Base-by-base conservation (phyloP, 35 echinoderm and acorn worm species). In the Heliocidaris erythrogramma region DNA sequence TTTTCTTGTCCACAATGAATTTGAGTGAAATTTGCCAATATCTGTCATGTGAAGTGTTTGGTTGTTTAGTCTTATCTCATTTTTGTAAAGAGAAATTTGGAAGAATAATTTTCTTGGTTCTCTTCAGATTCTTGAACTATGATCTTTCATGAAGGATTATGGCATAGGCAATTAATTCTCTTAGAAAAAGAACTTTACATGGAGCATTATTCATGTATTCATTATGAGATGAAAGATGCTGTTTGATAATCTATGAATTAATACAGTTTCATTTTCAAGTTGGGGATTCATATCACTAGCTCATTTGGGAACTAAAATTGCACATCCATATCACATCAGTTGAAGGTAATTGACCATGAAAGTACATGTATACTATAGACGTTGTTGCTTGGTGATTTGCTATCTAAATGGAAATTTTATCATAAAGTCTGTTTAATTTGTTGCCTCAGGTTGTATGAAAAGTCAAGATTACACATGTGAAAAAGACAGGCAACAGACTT, bases 381-480 rank as follows among this genome's bases (percentile, higher is more conserved):
- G n/a, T 78, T 78, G 65, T 78, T 78, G 65, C 65, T 78, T 78
- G 65, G 65, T 78, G 65, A 78, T 78, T 78, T 27, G 21, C 65
- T 78, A 56, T 24, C 21, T 78, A 27, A 27, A 78, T 78, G 65
- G 65, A 27, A 78, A n/a, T 78, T 78, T 78, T 78, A 78, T 78
- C 65, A 78, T 78, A 18, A 78, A 78, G 65, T 78, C 65, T 78
- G 65, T 21, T 78, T 78, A 78, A n/a, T 78, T 27, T 78, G 65
- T 78, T 78, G 65, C 65, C 27, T 78, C 21, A 78, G 65, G 27
- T 78, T 2, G 18, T 78, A 24, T 10, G 24, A 69, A 69, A 24
- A 78, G 65, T n/a, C 5, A n/a, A n/a, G 27, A n/a, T 78, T 78
- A 24, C 65, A 78, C 65, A 78, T 9, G 27, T 78, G 65, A n/a